These are phyloP conservation scores for Eledone cirrhosa DNA, from an alignment of 2,888 invertebrate genomes.

Conservation along the genomic window DNA sequence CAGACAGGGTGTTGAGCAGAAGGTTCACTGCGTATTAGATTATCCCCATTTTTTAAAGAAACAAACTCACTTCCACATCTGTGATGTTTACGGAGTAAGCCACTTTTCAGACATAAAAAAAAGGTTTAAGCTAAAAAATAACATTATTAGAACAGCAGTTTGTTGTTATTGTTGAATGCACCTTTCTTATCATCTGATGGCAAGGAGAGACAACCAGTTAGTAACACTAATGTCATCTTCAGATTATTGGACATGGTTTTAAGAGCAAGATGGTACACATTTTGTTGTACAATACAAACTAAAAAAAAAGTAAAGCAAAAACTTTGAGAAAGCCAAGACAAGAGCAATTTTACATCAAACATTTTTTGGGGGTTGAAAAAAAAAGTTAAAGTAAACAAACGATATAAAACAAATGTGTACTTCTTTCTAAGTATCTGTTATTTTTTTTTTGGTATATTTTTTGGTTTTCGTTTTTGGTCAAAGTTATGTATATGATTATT, in stretches of 20 bases:
- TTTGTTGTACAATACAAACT: no score
- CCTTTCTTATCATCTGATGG: constrained; percentile 18
- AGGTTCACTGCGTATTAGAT: constrained; percentile 25
- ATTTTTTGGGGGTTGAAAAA: no score
- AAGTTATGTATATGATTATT: background rate
- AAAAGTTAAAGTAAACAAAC: no score
- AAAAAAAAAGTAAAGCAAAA: no score
- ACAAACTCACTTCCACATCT: constrained; percentile 9
- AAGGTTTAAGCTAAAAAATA: constrained; percentile 27
- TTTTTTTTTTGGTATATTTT: background rate
- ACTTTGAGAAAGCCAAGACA: no score
- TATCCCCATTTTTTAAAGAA: constrained; percentile 23
- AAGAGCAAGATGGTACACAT: no score
- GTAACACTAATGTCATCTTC: constrained; percentile 24
- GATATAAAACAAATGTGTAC: no score
- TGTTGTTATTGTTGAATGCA: constrained; percentile 12
- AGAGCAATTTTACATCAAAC: no score
- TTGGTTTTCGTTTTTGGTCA: background rate
- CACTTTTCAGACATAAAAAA: constrained; percentile 25
- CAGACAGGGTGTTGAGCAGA: background rate
- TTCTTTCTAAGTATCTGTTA: background rate
- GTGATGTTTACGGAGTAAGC: constrained; percentile 14
- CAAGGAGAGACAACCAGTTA: constrained; percentile 26
- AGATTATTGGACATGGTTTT: constrained; percentile 5
- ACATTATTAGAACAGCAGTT: constrained; percentile 28